Evolutionary conservation across 2,797 vertebrate species (phyloP), one percentile per base, ranked within the genome.

Genomic region (Neomorphus geoffroyi): DNA sequence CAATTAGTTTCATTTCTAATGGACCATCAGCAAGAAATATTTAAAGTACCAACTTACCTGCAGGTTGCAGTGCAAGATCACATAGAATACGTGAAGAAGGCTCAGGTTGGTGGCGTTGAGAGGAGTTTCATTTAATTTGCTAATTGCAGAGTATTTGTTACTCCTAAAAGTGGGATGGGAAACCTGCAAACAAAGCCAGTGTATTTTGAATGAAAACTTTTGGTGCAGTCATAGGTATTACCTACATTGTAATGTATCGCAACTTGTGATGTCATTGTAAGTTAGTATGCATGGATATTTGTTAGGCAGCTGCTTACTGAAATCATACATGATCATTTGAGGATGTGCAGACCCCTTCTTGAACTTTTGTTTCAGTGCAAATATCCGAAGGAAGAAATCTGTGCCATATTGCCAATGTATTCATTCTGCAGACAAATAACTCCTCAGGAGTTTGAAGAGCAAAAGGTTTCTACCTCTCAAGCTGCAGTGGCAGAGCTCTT

Each of bases 381-480:
- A 18, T 64, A 97, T 6, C 97, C 97, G 26, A 27, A 82, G 24
- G 96, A 97, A 56, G 95, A 97, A 5, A 83, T 97, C 7, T 79
- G 97, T 88, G 96, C 95, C 71, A 95, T 97, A 78, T 60, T 99
- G 79, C 98, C 98, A 13, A 96, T 98, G 0, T 99, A 98, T 62
- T 98, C 99, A 0, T 99, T 99, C 96, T 99, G 99, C 97, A 98
- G 96, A 61, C 99, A 99, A 96, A 99, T 99, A 85, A 99, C 99
- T 65, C 90, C 98, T 18, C 95, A 97, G 26, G 99, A 99, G 97
- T 99, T 99, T 96, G 99, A 99, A 66, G 98, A 99, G 92, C 99
- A 99, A 74, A 99, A 98, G 89, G 80, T 98, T 75, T 98, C 97
- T 37, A 98, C 98, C n/a, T 99, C 99, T 33, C 99, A 99, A 93